Evolutionary conservation across 2,888 invertebrate genomes (phyloP), one percentile per base, ranked within the genome.

Genomic region (Mamestra brassicae): DNA sequence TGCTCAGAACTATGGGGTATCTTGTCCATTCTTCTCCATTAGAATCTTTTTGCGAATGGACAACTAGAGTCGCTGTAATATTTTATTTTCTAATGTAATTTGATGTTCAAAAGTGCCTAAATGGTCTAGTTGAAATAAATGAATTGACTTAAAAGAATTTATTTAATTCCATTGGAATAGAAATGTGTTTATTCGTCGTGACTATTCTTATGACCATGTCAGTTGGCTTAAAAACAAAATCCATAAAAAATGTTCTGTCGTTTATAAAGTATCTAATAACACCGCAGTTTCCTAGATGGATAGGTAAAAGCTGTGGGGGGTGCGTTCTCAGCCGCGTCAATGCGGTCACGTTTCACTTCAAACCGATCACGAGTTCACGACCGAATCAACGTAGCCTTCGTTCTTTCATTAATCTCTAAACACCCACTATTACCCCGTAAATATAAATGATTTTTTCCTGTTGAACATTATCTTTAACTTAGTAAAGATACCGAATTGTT

Each of bases 281-380:
- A 76, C 77, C 78, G 74, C 81, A 80, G 80, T 90, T 89, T 89
- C 88, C 89, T 88, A 84, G 81, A 85, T 74, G 64, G 73, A 78
- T 82, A 71, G 64, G 71, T 78, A 80, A 85, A 83, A 80, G 81
- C 74, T 77, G 78, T 70, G 57, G 71, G 60, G 72, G 70, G 77
- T 75, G 78, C 75, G 81, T 78, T 79, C 65, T 50, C 58, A 58
- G 71, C 69, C 66, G 68, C 75, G 77, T 79, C 85, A 66, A 58
- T 72, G 72, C 71, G 76, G 87, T 90, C 87, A 90, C 90, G 89
- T 87, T 88, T 87, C 84, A 84, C 63, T 87, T 85, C 85, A 82
- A 82, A 78, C 81, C 71, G 78, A 88, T 89, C 90, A 90, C 88
- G 89, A 85, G 64, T 67, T 71, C 26, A n/a, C 10, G n/a, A 42